Conservation (phyloP, 2,888 invertebrate genomes). For the Scaeva pyrastri region DNA sequence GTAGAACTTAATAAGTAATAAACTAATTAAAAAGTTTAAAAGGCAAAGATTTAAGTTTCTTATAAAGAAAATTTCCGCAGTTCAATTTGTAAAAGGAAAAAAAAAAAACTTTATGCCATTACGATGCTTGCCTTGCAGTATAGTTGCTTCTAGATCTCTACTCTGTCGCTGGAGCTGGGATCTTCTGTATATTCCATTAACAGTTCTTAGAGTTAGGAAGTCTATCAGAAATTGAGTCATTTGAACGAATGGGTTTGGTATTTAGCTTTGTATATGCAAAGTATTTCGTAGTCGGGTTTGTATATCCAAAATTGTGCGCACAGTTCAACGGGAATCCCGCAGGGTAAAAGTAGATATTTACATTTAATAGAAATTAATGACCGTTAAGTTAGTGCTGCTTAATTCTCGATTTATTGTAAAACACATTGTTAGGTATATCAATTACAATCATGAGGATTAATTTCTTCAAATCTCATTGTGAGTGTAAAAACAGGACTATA, state of each 20-base stretch:
- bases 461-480: no score
- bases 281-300: no score
- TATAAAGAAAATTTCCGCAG: constrained; percentile 6
- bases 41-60: constrained; percentile 42
- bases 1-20: constrained; percentile 29
- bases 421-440: no score
- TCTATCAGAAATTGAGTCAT: constrained; percentile 31
- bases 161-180: neutral
- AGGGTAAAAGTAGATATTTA: no score
- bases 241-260: constrained; percentile 20
- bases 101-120: constrained; percentile 24
- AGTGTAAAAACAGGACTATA: no score
- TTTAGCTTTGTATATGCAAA: constrained; percentile 15
- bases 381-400: no score
- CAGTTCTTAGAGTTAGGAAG: neutral
- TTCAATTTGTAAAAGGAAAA: constrained; percentile 11
- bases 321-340: no score
- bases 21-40: constrained; percentile 53
- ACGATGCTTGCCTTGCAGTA: constrained; percentile 18
- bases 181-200: neutral
- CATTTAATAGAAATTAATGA: no score
- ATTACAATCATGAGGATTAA: no score
- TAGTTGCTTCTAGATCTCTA: neutral
- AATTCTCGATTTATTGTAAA: no score
- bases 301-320: no score